Base-by-base conservation (phyloP, 2,113 vertebrate species). In the Ivindomyrus marchei region DNA sequence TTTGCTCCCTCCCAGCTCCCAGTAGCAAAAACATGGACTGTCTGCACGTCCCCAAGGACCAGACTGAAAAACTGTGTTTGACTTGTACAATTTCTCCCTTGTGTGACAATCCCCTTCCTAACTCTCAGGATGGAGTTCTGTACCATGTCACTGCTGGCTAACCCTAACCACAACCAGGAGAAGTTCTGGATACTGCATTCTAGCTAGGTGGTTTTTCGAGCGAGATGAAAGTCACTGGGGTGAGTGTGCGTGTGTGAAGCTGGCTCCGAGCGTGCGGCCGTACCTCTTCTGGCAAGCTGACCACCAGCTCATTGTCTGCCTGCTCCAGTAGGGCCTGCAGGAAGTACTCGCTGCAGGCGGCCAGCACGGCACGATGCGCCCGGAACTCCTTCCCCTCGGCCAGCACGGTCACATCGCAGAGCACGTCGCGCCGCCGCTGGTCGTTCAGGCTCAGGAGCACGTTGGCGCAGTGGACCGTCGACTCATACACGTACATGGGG, bases 401-500 rank as follows among this genome's bases (percentile, higher is more conserved):
- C 90, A 98, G 96, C 95, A 99, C 95, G 13, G 98, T 99, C 96
- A 99, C 98, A 96, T 99, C 98, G 96, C 98, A 99, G 96, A 99
- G 98, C 97, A 99, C 97, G 94, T 98, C 98, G 96, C 98, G 98
- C 95, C 98, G 98, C 94, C 98, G 98, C 95, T 99, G 98, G 97
- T 98, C 98, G 96, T 99, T 99, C 95, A 99, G 97, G 97, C 98
- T 97, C 96, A 99, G 97, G 96, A 99, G 98, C 97, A 99, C 98
- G 96, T 99, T 99, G 96, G 98, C 97, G 97, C 98, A 99, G 97
- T 99, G 98, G 95, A 99, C 98, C 91, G 98, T 99, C 95, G 98
- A 99, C 97, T 99, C 98, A 99, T 99, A 99, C 96, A 99, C 98
- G 95, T 99, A 99, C 98, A 99, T 99, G 96, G 98, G 98, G 96